phyloP scores from a whole-genome alignment of 2,888 invertebrate genomes.

The Cinara cedri region DNA sequence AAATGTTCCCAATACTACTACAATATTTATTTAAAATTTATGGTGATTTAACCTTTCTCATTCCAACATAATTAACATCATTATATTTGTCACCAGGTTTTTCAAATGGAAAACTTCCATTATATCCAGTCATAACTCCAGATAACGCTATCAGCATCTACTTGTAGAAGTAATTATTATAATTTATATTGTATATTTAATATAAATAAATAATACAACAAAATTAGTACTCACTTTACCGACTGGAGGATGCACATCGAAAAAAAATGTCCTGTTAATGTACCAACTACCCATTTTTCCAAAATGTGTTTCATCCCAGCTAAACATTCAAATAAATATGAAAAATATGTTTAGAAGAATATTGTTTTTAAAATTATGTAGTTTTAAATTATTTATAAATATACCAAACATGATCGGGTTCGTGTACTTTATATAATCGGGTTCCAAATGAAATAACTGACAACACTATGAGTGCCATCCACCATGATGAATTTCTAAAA shows the following conservation, averaged over 20 bases:
- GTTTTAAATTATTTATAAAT: slow-evolving; percentile 59
- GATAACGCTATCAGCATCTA: slow-evolving; percentile 94
- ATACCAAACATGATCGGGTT: slow-evolving; percentile 95
- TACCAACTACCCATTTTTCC: slow-evolving; percentile 99
- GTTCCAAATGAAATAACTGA: slow-evolving; percentile 74
- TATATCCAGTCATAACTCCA: slow-evolving; percentile 89
- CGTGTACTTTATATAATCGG: slow-evolving; percentile 85
- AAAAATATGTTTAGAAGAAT: too few species aligned
- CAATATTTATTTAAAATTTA: background rate
- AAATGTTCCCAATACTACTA: background rate
- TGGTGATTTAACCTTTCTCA: slow-evolving; percentile 75
- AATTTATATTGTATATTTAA: background rate
- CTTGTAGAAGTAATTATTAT: background rate
- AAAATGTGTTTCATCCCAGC: slow-evolving; percentile 98
- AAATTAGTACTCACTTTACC: slow-evolving; percentile 76
- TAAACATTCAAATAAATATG: slow-evolving; percentile 64
- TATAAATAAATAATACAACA: background rate
- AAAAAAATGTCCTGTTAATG: slow-evolving; percentile 95
- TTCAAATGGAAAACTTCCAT: slow-evolving; percentile 92
- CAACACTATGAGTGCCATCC: slow-evolving; percentile 72
- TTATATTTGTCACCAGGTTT: slow-evolving; percentile 96
- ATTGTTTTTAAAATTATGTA: background rate
- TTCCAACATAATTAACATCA: slow-evolving; percentile 85
- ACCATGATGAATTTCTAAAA: slow-evolving; percentile 65
- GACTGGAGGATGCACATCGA: slow-evolving; percentile 96